Percentiles rank a stretch among this genome's conserved stretches.
These are phyloP conservation scores for Bergia puertoricense DNA, from an alignment of 92 coral and sea anemone genomes.

Conservation along the genomic window DNA sequence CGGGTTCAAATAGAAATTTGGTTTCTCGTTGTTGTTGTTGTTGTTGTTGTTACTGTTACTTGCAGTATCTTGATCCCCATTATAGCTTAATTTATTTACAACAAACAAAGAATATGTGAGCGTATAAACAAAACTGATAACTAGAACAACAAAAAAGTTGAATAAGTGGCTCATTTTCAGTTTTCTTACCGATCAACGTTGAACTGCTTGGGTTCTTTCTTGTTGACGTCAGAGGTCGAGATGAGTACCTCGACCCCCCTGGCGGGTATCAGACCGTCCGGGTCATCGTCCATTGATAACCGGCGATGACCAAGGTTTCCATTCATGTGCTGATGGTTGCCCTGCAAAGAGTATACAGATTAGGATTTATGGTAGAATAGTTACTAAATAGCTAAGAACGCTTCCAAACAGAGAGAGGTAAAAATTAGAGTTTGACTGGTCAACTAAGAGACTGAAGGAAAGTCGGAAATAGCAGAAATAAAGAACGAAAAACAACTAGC, in stretches of 20 bases:
- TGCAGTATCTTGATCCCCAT: conserved; percentile 12
- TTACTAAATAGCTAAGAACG: too few relatives aligned
- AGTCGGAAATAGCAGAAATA: background rate
- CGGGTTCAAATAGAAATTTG: conserved; percentile 36
- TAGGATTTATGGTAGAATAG: background rate
- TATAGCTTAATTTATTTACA: background rate
- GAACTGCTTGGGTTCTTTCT: conserved; percentile 2
- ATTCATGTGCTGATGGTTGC: conserved; percentile 32
- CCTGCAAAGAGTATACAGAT: background rate
- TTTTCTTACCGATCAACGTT: conserved; percentile 27
- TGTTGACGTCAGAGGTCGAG: conserved; percentile 1
- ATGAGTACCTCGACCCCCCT: conserved; percentile 29
- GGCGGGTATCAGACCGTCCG: conserved; percentile 19
- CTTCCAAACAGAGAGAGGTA: background rate
- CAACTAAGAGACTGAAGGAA: too few relatives aligned
- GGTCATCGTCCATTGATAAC: conserved; percentile 20
- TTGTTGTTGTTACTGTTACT: background rate
- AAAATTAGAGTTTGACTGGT: too few relatives aligned
- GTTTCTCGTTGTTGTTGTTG: conserved; percentile 20
- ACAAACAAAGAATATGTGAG: background rate
- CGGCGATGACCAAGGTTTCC: conserved; percentile 32
- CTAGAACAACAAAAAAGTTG: background rate
- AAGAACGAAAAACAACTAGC: background rate
- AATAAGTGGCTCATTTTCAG: background rate
- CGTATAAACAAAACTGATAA: background rate